These are phyloP conservation scores for Anomalospiza imberbis DNA, from an alignment of 2,797 vertebrate species.

Conservation along the genomic window DNA sequence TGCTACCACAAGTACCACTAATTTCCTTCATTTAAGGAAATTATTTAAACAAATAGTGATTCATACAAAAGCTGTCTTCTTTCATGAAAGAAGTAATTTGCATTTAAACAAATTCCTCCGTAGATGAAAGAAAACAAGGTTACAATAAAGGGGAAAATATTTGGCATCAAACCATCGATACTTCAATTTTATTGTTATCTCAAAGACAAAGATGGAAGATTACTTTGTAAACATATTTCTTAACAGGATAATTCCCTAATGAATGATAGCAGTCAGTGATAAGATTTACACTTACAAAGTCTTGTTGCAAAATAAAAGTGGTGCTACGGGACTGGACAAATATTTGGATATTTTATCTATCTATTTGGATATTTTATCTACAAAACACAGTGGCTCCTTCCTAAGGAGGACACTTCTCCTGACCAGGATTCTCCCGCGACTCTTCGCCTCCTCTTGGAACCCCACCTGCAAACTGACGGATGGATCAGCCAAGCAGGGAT, in stretches of 20 bases:
- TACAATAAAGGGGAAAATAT: not conserved
- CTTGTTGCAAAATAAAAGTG: not conserved
- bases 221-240: not conserved
- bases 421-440: fast-evolving
- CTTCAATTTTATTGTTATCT: conserved; percentile 14
- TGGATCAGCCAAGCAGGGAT: not conserved
- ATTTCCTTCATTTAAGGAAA: not conserved
- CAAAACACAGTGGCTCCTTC: not conserved
- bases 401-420: not conserved
- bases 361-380: not conserved
- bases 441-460: not conserved
- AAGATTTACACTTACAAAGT: not conserved
- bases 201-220: conserved; percentile 1
- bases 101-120: not conserved
- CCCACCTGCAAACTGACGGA: not conserved
- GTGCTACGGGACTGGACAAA: not conserved
- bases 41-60: not conserved
- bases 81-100: not conserved
- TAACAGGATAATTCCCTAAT: conserved; percentile 8
- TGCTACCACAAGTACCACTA: not conserved
- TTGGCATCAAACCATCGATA: not conserved
- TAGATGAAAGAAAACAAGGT: conserved; percentile 11
- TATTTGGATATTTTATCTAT: not conserved
- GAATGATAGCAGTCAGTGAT: not conserved
- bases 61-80: not conserved